Conservation (phyloP, 1,140 invertebrate genomes). For the Drosophila saltans region DNA sequence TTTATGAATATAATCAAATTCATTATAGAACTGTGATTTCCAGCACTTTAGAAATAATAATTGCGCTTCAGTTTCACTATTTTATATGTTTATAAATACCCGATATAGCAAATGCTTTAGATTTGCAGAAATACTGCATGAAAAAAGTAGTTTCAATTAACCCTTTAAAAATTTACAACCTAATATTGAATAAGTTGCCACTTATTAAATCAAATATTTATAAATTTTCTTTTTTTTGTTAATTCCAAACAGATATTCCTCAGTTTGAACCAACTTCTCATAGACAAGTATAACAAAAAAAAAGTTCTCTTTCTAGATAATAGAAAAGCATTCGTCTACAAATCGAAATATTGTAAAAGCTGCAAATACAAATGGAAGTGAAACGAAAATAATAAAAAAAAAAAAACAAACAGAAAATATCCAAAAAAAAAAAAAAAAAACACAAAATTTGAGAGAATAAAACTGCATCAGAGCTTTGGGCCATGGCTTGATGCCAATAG, state of each 20-base stretch:
- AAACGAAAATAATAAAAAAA: slow-evolving; percentile 17
- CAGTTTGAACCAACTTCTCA: background rate
- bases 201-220: too few relatives aligned
- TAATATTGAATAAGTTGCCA: too few relatives aligned
- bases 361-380: slow-evolving; percentile 50
- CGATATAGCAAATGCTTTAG: too few relatives aligned
- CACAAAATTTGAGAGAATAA: slow-evolving; percentile 9
- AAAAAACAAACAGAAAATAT: slow-evolving; percentile 22
- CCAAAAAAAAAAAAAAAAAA: background rate
- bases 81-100: too few relatives aligned
- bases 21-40: too few relatives aligned
- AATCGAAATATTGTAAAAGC: slow-evolving; percentile 66
- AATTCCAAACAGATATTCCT: background rate
- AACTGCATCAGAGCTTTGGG: slow-evolving; percentile 57
- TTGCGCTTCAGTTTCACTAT: too few relatives aligned
- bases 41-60: too few relatives aligned
- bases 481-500: slow-evolving; percentile 68
- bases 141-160: too few relatives aligned
- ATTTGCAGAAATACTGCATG: too few relatives aligned
- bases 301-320: slow-evolving; percentile 31
- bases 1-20: too few relatives aligned
- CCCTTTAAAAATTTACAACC: too few relatives aligned
- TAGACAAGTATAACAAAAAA: background rate
- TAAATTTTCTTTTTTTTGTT: too few relatives aligned
- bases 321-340: slow-evolving; percentile 49